Evolutionary conservation across 2,113 vertebrate species (phyloP), one percentile per base, ranked within the genome.

Genomic region (Tor tambroides): DNA sequence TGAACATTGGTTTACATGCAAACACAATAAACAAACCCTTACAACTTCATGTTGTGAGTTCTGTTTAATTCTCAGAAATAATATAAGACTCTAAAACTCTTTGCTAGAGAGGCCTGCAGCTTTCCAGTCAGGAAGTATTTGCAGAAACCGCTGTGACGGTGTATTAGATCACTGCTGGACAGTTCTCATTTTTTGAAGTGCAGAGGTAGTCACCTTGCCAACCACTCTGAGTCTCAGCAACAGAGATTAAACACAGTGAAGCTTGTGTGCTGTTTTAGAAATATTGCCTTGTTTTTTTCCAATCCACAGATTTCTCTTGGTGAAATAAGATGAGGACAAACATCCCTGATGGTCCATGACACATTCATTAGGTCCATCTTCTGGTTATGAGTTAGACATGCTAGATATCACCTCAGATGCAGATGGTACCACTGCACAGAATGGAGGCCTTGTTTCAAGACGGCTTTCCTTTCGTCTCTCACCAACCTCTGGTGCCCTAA

Each of bases 401-500:
- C 1, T 88, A 28, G 76, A 85, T 80, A 90, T 91, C 67, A 86
- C 77, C 86, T 87, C 89, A 65, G 75, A 41, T 1, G 46, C 30
- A 28, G 88, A 91, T 86, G 87, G 56, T 83, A 59, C 2, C 17
- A 59, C 19, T 51, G 89, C 74, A 69, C 78, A 88, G 41, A 92
- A 88, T 0, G 86, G 85, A 54, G 78, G 83, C 76, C 87, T 94
- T 35, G 87, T 85, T 91, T 92, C 91, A 87, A 86, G 81, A 85
- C 46, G 88, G 3, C 86, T 49, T 89, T 51, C 72, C 14, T 79
- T 91, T 0, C 88, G 86, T 82, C 89, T 93, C 59, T 32, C 41
- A 23, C 89, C 63, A 67, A 89, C 90, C 80, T 94, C 91, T 0
- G 91, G 92, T 72, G 82, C 88, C 87, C 94, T 96, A 6, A 80